Percentiles rank a stretch among this genome's conserved stretches.
phyloP scores from a whole-genome alignment of 2,888 invertebrate genomes.

The Xestia sexstrigata region DNA sequence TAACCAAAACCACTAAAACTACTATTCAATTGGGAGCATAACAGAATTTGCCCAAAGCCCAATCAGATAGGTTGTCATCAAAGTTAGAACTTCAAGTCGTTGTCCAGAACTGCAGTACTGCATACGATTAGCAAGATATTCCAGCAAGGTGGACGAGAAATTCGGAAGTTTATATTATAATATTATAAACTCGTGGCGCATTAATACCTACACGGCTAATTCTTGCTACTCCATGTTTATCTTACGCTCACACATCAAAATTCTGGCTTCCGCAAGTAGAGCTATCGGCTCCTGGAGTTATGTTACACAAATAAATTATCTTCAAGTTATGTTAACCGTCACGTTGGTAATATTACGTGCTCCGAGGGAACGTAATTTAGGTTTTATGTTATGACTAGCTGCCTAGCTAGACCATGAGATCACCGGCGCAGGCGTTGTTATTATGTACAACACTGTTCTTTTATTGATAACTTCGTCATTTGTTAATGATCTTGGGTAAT shows the following conservation, averaged over 20 bases:
- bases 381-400: constrained; percentile 55
- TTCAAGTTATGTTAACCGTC: constrained; percentile 45
- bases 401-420: constrained; percentile 55
- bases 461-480: constrained; percentile 49
- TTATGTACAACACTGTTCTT: constrained; percentile 45
- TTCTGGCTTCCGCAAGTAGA: constrained; percentile 31
- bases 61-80: neutral
- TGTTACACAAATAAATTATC: constrained; percentile 56
- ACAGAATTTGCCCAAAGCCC: neutral
- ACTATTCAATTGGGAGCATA: neutral
- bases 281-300: constrained; percentile 29
- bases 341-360: constrained; percentile 58
- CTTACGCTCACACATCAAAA: constrained; percentile 34
- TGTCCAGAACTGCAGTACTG: neutral
- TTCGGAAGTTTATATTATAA: constrained; percentile 41
- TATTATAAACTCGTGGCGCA: constrained; percentile 24
- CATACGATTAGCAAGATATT: neutral
- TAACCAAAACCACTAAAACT: neutral
- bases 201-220: constrained; percentile 17
- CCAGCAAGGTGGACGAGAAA: constrained; percentile 3
- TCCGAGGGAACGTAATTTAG: constrained; percentile 61
- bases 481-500: constrained; percentile 15
- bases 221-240: constrained; percentile 39
- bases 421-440: constrained; percentile 44
- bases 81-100: neutral